Conservation (phyloP, 2,797 vertebrate genomes). For the Alfaro cultratus region DNA sequence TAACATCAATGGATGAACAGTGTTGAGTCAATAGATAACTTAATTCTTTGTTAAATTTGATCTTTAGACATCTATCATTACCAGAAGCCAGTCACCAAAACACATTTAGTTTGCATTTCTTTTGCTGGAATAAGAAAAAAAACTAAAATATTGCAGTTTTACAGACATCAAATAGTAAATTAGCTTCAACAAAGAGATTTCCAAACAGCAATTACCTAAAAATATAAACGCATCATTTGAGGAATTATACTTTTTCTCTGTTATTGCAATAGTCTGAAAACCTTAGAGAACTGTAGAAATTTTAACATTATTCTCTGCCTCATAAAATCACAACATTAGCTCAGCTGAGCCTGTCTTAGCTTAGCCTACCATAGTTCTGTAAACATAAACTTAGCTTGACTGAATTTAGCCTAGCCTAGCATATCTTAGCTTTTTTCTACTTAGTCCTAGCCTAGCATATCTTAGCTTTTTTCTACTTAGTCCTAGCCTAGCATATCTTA, state of each 20-base stretch:
- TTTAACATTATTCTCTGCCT: not conserved
- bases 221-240: not conserved
- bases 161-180: not conserved
- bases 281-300: not conserved
- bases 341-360: not conserved
- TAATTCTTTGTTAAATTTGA: not conserved
- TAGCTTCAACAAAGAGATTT: not conserved
- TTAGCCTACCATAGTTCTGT: not conserved
- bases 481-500: not conserved
- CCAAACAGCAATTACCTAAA: not conserved
- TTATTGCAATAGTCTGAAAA: not conserved
- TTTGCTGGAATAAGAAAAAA: not conserved
- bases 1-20: not conserved
- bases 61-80: not conserved
- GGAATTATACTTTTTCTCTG: not conserved
- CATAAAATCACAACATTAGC: not conserved
- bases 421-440: not conserved
- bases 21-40: not conserved
- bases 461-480: not conserved
- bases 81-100: not conserved
- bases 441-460: not conserved
- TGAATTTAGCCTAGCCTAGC: not conserved
- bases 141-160: not conserved
- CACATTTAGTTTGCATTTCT: not conserved
- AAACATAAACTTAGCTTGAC: not conserved